Percentiles rank a stretch among this genome's conserved stretches.
These are phyloP conservation scores for Pimephales promelas DNA, from an alignment of 2,113 vertebrate species.

Conservation along the genomic window DNA sequence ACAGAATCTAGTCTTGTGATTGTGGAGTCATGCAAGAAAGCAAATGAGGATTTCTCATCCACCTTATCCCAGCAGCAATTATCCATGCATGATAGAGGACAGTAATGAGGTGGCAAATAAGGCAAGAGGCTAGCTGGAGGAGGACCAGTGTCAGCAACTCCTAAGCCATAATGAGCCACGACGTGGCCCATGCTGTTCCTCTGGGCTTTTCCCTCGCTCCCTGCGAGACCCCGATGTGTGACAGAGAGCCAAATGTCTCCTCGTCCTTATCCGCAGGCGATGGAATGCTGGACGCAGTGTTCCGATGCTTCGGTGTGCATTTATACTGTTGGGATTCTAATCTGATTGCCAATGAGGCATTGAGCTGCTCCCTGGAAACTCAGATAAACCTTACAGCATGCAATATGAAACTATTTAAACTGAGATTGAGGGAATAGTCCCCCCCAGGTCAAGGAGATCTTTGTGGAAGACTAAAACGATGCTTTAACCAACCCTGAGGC, in stretches of 20 bases:
- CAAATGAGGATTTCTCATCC: constrained; percentile 33
- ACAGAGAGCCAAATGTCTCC: constrained; percentile 22
- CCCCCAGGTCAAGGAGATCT: neutral
- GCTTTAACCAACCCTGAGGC: neutral
- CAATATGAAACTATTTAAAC: neutral
- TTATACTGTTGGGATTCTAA: neutral
- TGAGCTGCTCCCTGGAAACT: neutral
- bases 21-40: constrained; percentile 37
- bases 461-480: neutral
- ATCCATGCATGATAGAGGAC: constrained; percentile 47
- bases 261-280: neutral
- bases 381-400: neutral
- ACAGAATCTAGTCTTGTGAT: neutral
- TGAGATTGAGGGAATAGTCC: constrained; percentile 2
- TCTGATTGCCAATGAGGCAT: constrained; percentile 24
- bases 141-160: constrained; percentile 16
- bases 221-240: constrained; percentile 5
- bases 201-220: neutral
- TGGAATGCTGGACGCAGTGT: neutral
- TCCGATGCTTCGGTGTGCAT: constrained; percentile 2
- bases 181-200: neutral
- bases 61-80: constrained; percentile 20
- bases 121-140: constrained; percentile 10
- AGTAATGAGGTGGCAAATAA: constrained; percentile 30
- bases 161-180: neutral